Evolutionary conservation across 2,888 invertebrate genomes (phyloP).

Genomic region (Petrolisthes manimaculis): DNA sequence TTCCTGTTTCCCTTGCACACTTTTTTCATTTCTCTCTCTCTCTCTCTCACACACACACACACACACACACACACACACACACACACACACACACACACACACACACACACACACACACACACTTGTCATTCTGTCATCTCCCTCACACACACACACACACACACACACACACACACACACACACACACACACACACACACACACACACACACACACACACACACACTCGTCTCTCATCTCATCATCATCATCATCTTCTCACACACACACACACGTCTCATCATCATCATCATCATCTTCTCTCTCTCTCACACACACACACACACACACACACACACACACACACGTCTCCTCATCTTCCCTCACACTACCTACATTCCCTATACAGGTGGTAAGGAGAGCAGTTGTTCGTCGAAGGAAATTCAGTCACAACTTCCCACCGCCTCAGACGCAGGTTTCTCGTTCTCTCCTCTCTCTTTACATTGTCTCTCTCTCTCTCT

Average conservation of each 20-base stretch:
- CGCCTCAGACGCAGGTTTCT: constrained; percentile 27
- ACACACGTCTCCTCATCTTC: not conserved
- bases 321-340: not conserved
- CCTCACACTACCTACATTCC: not conserved
- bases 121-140: no score
- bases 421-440: constrained; percentile 49
- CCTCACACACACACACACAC: no score
- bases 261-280: not conserved
- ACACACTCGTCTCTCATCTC: not conserved
- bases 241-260: not conserved
- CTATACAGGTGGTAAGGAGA: constrained; percentile 44
- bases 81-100: constrained; percentile 46
- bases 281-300: constrained; percentile 1
- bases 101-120: constrained; percentile 6
- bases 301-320: constrained; percentile 19
- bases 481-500: no score
- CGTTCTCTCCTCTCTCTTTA: not conserved
- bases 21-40: not conserved
- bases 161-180: constrained; percentile 9
- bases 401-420: constrained; percentile 41
- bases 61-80: constrained; percentile 11
- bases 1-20: not conserved
- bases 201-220: not conserved
- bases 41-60: not conserved
- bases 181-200: constrained; percentile 2